These are phyloP conservation scores for Ibycter americanus DNA, from an alignment of 2,797 vertebrate species.

Conservation along the genomic window DNA sequence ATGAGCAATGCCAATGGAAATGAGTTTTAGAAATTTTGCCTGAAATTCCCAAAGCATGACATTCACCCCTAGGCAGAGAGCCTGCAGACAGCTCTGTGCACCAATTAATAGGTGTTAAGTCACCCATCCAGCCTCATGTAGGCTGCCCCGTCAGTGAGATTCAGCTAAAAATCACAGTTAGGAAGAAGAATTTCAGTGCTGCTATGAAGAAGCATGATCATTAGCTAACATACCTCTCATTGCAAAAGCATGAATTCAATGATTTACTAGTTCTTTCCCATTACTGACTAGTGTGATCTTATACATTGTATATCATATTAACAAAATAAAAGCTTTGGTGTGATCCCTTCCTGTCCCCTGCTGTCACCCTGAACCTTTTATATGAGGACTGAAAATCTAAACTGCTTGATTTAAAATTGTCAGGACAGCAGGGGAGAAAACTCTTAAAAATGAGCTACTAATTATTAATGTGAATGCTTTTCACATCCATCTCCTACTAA, in stretches of 20 bases:
- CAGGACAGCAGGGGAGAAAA: background rate
- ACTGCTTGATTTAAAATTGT: background rate
- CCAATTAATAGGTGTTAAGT: background rate
- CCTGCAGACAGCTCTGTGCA: background rate
- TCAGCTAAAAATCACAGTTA: background rate
- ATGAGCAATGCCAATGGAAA: background rate
- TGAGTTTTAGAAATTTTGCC: background rate
- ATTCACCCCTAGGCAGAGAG: background rate
- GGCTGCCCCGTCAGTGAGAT: background rate
- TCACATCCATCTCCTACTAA: constrained; percentile 51
- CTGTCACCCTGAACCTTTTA: background rate
- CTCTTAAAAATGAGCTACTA: constrained; percentile 25
- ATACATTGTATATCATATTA: background rate
- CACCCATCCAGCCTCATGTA: background rate
- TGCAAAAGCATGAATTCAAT: background rate
- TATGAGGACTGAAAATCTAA: background rate
- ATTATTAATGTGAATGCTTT: constrained; percentile 56
- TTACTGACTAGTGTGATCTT: background rate
- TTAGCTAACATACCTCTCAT: background rate
- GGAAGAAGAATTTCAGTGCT: background rate
- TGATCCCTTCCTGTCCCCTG: background rate
- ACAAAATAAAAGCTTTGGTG: background rate
- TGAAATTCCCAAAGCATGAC: background rate
- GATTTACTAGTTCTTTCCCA: background rate
- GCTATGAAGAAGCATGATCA: background rate